Conservation (phyloP, 2,797 vertebrate species). For the Podarcis siculus region DNA sequence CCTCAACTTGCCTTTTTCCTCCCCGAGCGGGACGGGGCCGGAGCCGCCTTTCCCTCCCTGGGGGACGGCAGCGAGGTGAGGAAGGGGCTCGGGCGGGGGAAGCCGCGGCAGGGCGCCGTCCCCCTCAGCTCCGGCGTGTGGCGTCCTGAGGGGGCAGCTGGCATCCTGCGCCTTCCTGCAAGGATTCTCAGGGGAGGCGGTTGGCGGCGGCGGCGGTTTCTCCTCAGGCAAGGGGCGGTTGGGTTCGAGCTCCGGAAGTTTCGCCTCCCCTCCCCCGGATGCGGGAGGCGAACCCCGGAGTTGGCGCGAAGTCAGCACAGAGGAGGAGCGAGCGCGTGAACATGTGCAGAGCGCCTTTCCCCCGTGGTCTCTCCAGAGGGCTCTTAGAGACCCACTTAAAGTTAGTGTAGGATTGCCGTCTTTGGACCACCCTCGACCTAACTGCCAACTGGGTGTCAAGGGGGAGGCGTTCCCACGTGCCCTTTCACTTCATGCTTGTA, state of each 20-base stretch:
- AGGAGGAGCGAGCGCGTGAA: neutral
- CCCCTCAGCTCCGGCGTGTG: neutral
- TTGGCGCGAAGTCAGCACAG: neutral
- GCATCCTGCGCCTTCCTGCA: neutral
- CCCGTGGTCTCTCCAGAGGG: neutral
- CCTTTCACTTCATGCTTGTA: neutral
- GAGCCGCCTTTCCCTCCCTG: constrained; percentile 28
- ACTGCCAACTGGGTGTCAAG: neutral
- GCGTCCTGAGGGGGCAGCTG: neutral
- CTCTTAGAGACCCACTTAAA: neutral
- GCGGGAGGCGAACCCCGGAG: neutral
- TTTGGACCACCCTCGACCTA: neutral
- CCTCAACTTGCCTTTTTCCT: neutral
- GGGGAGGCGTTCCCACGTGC: too few relatives aligned
- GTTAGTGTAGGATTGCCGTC: neutral
- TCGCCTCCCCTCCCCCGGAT: too few relatives aligned
- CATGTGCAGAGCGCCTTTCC: neutral
- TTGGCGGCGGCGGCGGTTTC: neutral
- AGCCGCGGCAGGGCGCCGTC: too few relatives aligned
- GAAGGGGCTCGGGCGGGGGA: neutral
- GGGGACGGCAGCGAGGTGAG: constrained; percentile 51
- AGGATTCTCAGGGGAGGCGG: neutral
- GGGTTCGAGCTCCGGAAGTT: neutral
- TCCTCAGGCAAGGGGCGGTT: too few relatives aligned
- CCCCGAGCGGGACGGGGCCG: neutral